Base-by-base conservation (phyloP, 2,888 invertebrate species). In the Cylindroiulus punctatus region DNA sequence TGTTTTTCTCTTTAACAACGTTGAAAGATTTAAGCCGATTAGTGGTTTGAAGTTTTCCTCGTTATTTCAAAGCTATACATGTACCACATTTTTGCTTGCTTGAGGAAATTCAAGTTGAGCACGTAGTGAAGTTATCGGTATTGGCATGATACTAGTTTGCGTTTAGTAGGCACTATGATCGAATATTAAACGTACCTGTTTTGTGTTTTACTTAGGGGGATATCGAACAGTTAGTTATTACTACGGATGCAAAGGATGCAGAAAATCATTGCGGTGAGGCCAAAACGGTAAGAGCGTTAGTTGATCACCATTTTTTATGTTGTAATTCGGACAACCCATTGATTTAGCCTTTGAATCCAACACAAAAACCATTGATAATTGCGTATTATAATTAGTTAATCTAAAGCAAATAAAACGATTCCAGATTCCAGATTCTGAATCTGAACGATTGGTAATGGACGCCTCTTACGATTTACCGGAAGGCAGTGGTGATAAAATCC, bases 201-300 rank as follows among this genome's bases (percentile, higher is more conserved):
- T 57, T 76, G 2, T 76, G 76, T 76, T 76, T 30, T 22, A 76
- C 22, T 30, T 30, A 87, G 87, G 87, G 87, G 26, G 86, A 86
- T 36, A 47, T 87, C 17, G 87, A 87, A 65, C 87, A 87, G 44
- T 40, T 87, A 36, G 22, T 86, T 22, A 85, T 87, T 26, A 47
- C 52, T 26, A 32, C 86, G 0, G 86, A 86, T 81, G 65, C 87
- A 22, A 84, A 40, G 76, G 86, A 84, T 32, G 87, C 86, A 17
- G 57, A 76, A 47, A 84, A 87, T 0, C 87, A 87, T 32, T 87
- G 87, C 52, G 86, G 87, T 36, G 42, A 52, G n/a, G 65, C 83
- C 1, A 85, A 52, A 81, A 81, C 32, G 81, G 86, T 86, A 65
- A 85, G 83, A 22, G 5, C 40, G 40, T 40, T 40, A 7, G 8